Conservation (phyloP, 2,888 invertebrate genomes). For the Strigamia crassipes region DNA sequence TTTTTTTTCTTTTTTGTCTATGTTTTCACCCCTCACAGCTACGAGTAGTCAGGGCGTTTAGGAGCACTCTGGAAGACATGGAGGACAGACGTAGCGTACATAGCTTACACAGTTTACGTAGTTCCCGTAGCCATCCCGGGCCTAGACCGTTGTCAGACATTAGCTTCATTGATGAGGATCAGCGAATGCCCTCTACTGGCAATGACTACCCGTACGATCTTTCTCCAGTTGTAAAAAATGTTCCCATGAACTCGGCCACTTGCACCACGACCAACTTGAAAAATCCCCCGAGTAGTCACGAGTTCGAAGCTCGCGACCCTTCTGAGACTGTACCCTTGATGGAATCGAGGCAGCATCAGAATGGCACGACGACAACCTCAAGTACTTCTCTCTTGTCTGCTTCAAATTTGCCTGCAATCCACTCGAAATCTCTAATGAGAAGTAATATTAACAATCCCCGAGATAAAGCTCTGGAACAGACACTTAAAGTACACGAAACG, state of each 20-base stretch:
- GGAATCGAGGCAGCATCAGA: conserved; percentile 48
- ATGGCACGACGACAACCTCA: conserved; percentile 47
- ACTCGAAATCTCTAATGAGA: conserved; percentile 48
- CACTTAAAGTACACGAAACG: conserved; percentile 68
- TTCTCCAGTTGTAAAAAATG: conserved; percentile 50
- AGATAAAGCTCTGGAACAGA: conserved; percentile 34
- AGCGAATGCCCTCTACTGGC: conserved; percentile 60
- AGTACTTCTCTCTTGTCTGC: conserved; percentile 43
- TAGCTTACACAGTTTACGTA: conserved; percentile 84
- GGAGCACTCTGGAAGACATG: conserved; percentile 98
- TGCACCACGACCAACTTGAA: conserved; percentile 52
- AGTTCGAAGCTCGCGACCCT: conserved; percentile 58
- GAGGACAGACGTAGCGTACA: conserved; percentile 98
- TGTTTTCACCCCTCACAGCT: conserved; percentile 76
- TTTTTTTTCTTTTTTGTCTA: conserved; percentile 44
- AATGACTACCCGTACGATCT: conserved; percentile 53
- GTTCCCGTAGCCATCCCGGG: conserved; percentile 75
- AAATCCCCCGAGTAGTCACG: conserved; percentile 52
- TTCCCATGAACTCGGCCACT: conserved; percentile 52
- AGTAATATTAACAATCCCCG: conserved; percentile 48
- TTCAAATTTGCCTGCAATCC: conserved; percentile 47
- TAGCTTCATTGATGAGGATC: conserved; percentile 79
- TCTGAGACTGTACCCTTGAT: conserved; percentile 50
- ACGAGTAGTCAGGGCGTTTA: conserved; percentile 99
- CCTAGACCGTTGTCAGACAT: conserved; percentile 78